Evolutionary conservation across 1,140 invertebrate species (phyloP).

Genomic region (Halyomorpha halys): DNA sequence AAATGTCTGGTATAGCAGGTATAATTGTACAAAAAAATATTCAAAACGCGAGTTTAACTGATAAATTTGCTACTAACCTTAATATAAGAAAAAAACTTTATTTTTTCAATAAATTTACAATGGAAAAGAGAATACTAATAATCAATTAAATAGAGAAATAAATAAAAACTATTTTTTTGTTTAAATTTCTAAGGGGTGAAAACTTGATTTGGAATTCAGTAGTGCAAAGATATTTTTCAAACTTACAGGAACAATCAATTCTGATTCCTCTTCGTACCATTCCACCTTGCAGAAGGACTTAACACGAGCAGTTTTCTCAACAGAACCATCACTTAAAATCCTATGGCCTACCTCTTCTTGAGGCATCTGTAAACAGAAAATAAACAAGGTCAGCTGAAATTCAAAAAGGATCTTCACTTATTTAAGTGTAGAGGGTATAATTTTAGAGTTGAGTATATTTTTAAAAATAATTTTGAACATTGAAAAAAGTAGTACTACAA

Average conservation of each 20-base stretch:
- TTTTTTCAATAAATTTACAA: too few species aligned
- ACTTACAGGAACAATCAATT: conserved; percentile 42
- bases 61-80: too few species aligned
- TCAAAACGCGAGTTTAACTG: too few species aligned
- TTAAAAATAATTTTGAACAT: not conserved
- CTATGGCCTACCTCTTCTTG: conserved; percentile 40
- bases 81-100: too few species aligned
- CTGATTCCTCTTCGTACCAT: conserved; percentile 49
- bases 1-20: too few species aligned
- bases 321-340: conserved; percentile 36
- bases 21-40: too few species aligned
- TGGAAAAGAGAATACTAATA: too few species aligned
- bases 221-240: not conserved
- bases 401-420: not conserved
- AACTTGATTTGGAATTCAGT: not conserved
- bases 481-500: not conserved
- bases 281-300: conserved; percentile 52
- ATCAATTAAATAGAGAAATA: too few species aligned
- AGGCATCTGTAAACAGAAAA: conserved; percentile 37
- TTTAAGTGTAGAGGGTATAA: not conserved
- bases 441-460: not conserved
- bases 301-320: conserved; percentile 53
- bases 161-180: too few species aligned
- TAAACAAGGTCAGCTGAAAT: not conserved
- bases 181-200: too few species aligned